Base-by-base conservation (phyloP, 2,888 invertebrate species). In the Eupithecia centaureata region DNA sequence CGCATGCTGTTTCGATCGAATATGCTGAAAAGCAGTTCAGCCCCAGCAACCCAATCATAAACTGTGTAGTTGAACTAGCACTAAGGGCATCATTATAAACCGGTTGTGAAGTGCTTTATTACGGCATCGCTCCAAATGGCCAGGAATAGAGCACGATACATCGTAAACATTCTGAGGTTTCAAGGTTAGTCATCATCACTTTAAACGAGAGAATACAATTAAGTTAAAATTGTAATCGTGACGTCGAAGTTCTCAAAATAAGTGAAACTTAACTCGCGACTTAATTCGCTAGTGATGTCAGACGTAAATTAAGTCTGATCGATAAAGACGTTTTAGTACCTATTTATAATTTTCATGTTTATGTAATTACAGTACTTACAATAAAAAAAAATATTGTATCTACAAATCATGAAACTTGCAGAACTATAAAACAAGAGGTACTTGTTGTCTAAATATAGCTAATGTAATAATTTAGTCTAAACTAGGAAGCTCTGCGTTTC, bases 41-140 rank as follows among this genome's bases (percentile, higher is more conserved):
- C 22, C 22, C 15, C 28, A 15, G 30, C n/a, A 30, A 57, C 57
- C 35, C 47, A 35, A 32, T 62, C 63, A 63, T 66, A 57, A 70
- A 66, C 56, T 56, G 38, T 25, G 67, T 66, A 64, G 68, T 68
- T 67, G 70, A 67, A 71, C 73, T 74, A 69, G 67, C 63, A 10
- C 52, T 65, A 69, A 69, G 64, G 67, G 65, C 67, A 47, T 42
- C 71, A 68, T 70, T 73, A 70, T 66, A 74, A 59, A 59, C 52
- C 51, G 30, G 59, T 30, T 28, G 65, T 64, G 68, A 71, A 71
- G 71, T 72, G 68, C 56, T 65, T 54, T 68, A 68, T 68, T 74
- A 68, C 54, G 62, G 62, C 65, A 65, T 63, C 33, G 65, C 47
- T 71, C 61, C 60, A 68, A 68, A 69, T 60, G 63, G 38, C 60